Evolutionary conservation across 2,888 invertebrate species (phyloP), one percentile per base, ranked within the genome.

Genomic region (Pegoplata infirma): DNA sequence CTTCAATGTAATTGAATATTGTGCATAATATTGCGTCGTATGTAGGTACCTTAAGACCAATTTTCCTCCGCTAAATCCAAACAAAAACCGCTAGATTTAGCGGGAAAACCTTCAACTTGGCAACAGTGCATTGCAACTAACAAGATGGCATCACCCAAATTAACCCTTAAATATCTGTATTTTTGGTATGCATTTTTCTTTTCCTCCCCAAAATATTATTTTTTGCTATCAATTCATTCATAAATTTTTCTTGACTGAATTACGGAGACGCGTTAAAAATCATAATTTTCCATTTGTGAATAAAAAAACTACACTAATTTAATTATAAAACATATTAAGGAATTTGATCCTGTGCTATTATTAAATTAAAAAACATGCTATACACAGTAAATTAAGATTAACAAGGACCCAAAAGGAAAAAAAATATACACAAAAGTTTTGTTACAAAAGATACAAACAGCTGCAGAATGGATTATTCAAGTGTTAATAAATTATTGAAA

Each of bases 251-350:
- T n/a, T n/a, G 5, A 21, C 14, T 61, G 32, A 16, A n/a, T n/a
- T n/a, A n/a, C n/a, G n/a, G n/a, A n/a, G n/a, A n/a, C n/a, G n/a
- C n/a, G 32, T 12, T 12, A 73, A 49, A 17, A 53, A 64, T 46
- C n/a, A n/a, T 5, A 47, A 56, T 40, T 53, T 40, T 40, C 7
- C 21, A 4, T 25, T 17, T 28, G 59, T 49, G 3, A n/a, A n/a
- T n/a, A 46, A 40, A 12, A 4, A 40, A 16, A 16, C 14, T 32
- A 28, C 19, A 36, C 55, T 72, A 71, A 76, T 76, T 71, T 0
- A 66, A 76, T 76, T 76, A 71, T 12, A 49, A 19, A 19, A 19
- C n/a, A 28, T 49, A 23, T 59, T 19, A 59, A 66, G 59, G 44
- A 67, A 14, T 14, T 12, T 8, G 12, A 51, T 73, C 58, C 66